Percentiles rank a stretch among this genome's conserved stretches.
phyloP scores from a whole-genome alignment of 2,888 invertebrate species.

The Cheiracanthium punctorium region DNA sequence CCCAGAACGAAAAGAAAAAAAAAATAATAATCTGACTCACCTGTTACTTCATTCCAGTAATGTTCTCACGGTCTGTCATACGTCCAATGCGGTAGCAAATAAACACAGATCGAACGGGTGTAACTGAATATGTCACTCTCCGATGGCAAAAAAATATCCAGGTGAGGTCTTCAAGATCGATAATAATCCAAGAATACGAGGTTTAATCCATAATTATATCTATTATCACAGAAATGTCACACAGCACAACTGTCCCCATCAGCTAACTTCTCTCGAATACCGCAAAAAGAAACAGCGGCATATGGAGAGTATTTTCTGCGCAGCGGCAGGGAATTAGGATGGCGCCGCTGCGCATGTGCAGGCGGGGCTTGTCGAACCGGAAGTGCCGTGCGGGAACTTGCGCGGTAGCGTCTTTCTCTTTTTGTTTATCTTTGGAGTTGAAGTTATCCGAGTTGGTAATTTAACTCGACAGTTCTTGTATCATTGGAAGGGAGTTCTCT shows the following conservation, averaged over 20 bases:
- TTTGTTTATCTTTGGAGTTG: not conserved
- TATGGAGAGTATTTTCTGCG: slow-evolving; percentile 3
- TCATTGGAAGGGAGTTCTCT: not conserved
- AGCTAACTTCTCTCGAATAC: not conserved
- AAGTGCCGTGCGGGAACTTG: slow-evolving; percentile 33
- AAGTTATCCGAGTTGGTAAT: slow-evolving; percentile 5
- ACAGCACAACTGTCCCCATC: not conserved
- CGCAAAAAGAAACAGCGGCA: not conserved
- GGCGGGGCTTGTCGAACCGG: slow-evolving; percentile 45
- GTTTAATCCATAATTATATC: not conserved
- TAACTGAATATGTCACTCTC: not conserved
- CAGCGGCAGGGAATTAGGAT: slow-evolving; percentile 6
- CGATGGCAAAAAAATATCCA: not conserved
- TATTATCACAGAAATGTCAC: not conserved
- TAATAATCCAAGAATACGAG: not conserved
- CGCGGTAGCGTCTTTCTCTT: slow-evolving; percentile 9
- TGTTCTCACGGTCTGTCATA: not conserved
- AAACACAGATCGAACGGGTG: not conserved
- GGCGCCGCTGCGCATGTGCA: slow-evolving; percentile 33
- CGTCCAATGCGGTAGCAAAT: not conserved
- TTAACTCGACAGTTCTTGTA: not conserved
- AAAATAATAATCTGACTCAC: not conserved
- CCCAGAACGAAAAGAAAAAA: too few relatives aligned
- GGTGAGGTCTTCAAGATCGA: not conserved
- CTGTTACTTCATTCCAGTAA: slow-evolving; percentile 13